Evolutionary conservation across 92 coral and sea anemone genomes (phyloP).

Genomic region (Galaxea fascicularis): DNA sequence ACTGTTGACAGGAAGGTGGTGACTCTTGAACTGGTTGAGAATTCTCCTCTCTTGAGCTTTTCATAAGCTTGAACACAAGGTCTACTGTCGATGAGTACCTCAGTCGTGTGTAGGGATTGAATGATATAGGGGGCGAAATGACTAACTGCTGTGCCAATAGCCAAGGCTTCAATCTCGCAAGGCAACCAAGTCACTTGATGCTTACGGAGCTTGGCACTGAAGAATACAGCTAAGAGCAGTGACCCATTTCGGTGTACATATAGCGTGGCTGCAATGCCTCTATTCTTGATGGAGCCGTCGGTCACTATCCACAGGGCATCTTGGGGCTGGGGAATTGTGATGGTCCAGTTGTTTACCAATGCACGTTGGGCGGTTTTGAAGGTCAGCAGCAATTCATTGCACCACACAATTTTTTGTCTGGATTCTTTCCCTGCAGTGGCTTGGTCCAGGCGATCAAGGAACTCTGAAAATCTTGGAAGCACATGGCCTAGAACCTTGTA

Average conservation of each 20-base stretch:
- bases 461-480: no score
- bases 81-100: constrained; percentile 66
- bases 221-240: constrained; percentile 45
- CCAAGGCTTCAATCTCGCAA: no score
- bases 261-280: constrained; percentile 56
- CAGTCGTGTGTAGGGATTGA: constrained; percentile 38
- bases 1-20: constrained; percentile 58
- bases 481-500: neutral
- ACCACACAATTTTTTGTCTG: no score
- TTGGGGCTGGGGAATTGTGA: constrained; percentile 38
- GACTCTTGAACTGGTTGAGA: constrained; percentile 65
- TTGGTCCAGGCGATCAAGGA: no score
- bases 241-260: constrained; percentile 35
- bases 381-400: constrained; percentile 13
- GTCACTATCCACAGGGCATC: no score
- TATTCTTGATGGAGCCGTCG: no score
- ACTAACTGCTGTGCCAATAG: no score
- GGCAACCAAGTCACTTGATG: constrained; percentile 55
- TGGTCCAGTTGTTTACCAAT: constrained; percentile 9
- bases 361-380: no score
- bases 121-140: no score
- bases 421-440: no score
- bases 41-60: constrained; percentile 63
- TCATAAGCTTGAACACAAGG: constrained; percentile 67
- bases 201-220: constrained; percentile 57